Percentiles rank a stretch among this genome's conserved stretches.
phyloP scores from a whole-genome alignment of 2,888 invertebrate species.

The Thumatha senex region DNA sequence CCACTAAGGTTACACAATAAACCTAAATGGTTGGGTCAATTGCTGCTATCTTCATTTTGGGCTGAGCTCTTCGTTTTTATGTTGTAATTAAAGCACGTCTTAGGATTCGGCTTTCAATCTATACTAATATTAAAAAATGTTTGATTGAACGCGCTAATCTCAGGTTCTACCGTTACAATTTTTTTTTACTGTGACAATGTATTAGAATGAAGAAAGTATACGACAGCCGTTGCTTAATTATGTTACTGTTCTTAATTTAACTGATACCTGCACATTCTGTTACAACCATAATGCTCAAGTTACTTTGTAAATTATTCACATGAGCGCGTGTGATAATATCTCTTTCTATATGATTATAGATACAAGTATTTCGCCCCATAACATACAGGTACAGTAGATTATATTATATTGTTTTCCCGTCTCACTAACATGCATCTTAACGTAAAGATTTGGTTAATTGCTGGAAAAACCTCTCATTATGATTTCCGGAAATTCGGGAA shows the following conservation, averaged over 20 bases:
- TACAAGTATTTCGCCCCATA: background rate
- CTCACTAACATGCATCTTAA: slow-evolving; percentile 13
- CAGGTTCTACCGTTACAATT: too few relatives aligned
- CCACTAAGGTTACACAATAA: background rate
- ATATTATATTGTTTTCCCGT: slow-evolving; percentile 13
- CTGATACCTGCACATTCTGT: too few relatives aligned
- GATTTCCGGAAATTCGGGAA: slow-evolving; percentile 9
- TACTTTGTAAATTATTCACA: too few relatives aligned
- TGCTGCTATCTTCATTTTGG: background rate
- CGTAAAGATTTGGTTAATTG: slow-evolving; percentile 22
- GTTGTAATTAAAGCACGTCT: background rate
- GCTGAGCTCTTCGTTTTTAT: background rate
- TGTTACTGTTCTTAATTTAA: too few relatives aligned
- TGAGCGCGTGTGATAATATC: too few relatives aligned
- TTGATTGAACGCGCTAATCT: too few relatives aligned
- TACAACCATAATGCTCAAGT: too few relatives aligned
- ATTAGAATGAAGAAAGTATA: too few relatives aligned
- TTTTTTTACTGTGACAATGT: too few relatives aligned
- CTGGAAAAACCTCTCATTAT: slow-evolving; percentile 17
- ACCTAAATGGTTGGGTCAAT: background rate
- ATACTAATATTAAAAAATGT: background rate
- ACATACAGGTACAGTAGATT: background rate
- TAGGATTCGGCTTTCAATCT: too few relatives aligned
- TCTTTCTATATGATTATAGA: too few relatives aligned
- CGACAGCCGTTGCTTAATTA: too few relatives aligned